Evolutionary conservation across 2,113 vertebrate genomes (phyloP).

Genomic region (Sinosuthora webbiana): DNA sequence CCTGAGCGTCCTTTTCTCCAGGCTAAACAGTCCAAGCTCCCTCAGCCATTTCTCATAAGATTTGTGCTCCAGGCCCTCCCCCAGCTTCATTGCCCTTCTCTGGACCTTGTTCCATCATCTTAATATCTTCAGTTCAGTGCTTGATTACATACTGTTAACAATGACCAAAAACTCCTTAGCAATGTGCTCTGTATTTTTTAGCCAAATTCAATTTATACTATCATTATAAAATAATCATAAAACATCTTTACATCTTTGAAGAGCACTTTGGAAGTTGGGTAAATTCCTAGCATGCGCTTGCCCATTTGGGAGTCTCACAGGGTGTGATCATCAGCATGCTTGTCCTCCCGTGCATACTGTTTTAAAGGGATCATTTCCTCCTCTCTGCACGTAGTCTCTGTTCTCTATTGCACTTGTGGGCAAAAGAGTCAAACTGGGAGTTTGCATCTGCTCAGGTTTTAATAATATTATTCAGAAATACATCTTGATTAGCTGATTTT

Average conservation of each 20-base stretch:
- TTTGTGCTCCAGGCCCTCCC: neutral
- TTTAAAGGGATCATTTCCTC: neutral
- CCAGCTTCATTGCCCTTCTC: neutral
- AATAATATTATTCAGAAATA: slow-evolving; percentile 20
- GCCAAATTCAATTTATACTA: neutral
- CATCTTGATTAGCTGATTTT: neutral
- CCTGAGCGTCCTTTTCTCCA: neutral
- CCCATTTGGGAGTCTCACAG: neutral
- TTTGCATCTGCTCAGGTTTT: neutral
- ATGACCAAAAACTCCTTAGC: neutral
- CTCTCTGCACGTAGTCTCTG: neutral
- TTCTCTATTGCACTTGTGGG: neutral
- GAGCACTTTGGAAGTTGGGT: neutral
- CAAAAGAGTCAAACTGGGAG: neutral
- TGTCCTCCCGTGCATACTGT: fast-evolving
- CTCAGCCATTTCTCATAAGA: neutral
- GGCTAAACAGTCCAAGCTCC: neutral
- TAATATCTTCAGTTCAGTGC: neutral
- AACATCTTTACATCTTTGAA: neutral
- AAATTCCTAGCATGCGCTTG: neutral
- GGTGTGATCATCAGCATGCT: neutral
- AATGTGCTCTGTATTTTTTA: neutral
- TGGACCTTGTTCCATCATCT: neutral
- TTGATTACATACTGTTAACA: neutral
- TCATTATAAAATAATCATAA: neutral